Conservation (phyloP, 2,888 invertebrate species). For the Tenthredo mesomela region DNA sequence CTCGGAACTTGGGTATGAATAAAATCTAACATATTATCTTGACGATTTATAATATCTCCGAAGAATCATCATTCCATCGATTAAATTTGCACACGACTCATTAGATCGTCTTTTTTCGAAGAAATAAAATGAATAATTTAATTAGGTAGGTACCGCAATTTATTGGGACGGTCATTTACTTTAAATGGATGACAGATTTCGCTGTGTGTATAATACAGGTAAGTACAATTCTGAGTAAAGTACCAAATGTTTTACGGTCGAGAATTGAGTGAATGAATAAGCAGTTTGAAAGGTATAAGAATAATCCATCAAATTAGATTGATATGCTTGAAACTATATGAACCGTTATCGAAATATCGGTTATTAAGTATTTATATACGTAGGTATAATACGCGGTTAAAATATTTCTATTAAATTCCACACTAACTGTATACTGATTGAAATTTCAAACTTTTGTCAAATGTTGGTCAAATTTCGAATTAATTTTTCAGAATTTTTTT, state of each 20-base stretch:
- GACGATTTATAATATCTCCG: too few species aligned
- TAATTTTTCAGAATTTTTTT: too few species aligned
- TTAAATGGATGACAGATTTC: neutral
- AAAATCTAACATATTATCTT: too few species aligned
- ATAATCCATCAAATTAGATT: neutral
- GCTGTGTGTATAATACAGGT: neutral
- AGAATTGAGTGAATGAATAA: neutral
- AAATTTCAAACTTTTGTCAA: neutral
- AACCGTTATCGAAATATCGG: neutral
- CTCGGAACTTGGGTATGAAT: too few species aligned
- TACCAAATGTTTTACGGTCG: neutral
- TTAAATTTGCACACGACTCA: too few species aligned
- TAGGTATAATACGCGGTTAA: neutral
- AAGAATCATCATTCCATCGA: too few species aligned
- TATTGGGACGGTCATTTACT: neutral
- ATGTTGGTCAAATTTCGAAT: too few species aligned
- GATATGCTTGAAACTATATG: neutral
- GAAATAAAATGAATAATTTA: neutral
- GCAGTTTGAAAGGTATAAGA: neutral
- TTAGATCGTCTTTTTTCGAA: too few species aligned
- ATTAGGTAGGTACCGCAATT: neutral
- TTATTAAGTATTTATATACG: too few species aligned
- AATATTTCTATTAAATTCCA: neutral
- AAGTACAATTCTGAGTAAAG: neutral
- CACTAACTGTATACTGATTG: neutral